Evolutionary conservation across 2,888 invertebrate species (phyloP).

Genomic region (Watsonalla binaria): DNA sequence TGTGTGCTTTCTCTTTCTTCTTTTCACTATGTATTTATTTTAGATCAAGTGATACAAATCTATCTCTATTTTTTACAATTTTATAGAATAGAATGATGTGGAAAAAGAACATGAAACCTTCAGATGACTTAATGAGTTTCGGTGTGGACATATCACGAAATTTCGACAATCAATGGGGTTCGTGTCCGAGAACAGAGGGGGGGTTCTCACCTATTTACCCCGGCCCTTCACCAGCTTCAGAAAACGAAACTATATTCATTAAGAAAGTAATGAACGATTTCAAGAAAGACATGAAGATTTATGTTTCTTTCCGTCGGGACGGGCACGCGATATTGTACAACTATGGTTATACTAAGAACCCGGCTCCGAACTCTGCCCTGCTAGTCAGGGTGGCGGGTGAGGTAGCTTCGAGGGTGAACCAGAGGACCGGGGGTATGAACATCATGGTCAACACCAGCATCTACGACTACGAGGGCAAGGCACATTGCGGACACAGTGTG

Average conservation of each 20-base stretch:
- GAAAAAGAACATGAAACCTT: conserved; percentile 49
- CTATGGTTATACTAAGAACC: conserved; percentile 69
- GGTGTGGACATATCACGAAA: conserved; percentile 64
- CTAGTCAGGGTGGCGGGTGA: conserved; percentile 36
- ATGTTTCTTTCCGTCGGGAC: conserved; percentile 85
- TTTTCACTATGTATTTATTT: background rate
- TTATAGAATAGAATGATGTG: conserved; percentile 31
- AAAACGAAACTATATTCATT: conserved; percentile 81
- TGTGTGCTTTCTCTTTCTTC: too few relatives aligned
- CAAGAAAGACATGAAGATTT: conserved; percentile 75
- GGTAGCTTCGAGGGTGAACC: conserved; percentile 50
- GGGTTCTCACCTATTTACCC: conserved; percentile 63
- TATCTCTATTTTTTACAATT: conserved; percentile 14
- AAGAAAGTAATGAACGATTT: conserved; percentile 73
- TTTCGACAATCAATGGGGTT: conserved; percentile 50
- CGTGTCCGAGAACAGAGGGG: conserved; percentile 32
- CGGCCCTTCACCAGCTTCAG: conserved; percentile 79
- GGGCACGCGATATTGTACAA: conserved; percentile 83
- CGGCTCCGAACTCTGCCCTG: conserved; percentile 10
- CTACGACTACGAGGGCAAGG: conserved; percentile 38
- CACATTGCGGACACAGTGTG: conserved; percentile 61
- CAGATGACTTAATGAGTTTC: conserved; percentile 26
- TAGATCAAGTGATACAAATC: background rate
- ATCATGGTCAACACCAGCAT: conserved; percentile 48
- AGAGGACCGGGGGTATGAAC: conserved; percentile 43